Evolutionary conservation across 2,113 vertebrate species (phyloP).

Genomic region (Chlamydotis undulata): DNA sequence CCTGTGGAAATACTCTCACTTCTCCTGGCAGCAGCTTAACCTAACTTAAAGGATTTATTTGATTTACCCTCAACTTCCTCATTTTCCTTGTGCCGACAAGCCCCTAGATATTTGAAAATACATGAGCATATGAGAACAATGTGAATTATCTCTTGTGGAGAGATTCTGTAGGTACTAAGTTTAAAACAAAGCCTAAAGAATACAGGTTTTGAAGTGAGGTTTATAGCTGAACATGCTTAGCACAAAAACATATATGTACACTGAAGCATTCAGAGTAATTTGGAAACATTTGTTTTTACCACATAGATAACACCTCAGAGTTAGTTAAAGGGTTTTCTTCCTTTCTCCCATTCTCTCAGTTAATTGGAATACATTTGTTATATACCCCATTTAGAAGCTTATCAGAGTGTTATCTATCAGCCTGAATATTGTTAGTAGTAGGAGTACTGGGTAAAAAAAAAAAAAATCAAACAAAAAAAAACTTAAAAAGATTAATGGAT

Average conservation of each 20-base stretch:
- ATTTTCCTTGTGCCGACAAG: background rate
- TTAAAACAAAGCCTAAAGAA: background rate
- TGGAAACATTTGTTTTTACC: background rate
- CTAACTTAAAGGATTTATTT: conserved; percentile 21
- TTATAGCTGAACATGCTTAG: background rate
- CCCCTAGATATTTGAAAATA: background rate
- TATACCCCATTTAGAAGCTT: background rate
- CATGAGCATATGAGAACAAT: background rate
- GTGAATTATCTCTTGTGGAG: background rate
- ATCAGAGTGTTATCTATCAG: background rate
- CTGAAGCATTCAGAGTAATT: background rate
- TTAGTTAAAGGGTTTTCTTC: background rate
- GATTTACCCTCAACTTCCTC: background rate
- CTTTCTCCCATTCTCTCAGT: background rate
- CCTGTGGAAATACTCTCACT: background rate
- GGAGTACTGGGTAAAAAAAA: background rate
- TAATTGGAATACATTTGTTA: background rate
- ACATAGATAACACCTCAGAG: background rate
- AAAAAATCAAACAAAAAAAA: background rate
- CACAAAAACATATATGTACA: background rate
- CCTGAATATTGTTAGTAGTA: background rate
- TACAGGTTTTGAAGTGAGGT: background rate
- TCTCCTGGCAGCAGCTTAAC: background rate
- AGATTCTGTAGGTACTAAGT: background rate
- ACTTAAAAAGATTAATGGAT: conserved; percentile 9